phyloP scores from a whole-genome alignment of 1,140 invertebrate genomes.

The Theocolax elegans region DNA sequence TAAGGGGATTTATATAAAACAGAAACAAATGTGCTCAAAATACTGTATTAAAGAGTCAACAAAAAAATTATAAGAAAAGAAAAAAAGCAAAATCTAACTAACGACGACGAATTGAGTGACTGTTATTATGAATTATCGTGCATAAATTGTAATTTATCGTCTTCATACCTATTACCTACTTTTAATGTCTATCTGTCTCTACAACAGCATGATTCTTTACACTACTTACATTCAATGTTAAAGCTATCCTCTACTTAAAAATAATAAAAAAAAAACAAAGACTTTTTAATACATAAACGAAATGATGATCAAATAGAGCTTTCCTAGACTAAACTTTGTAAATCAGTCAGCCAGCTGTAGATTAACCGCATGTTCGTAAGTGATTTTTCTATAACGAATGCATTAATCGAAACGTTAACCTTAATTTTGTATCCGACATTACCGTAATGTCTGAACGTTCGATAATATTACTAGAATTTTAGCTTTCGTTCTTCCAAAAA shows the following conservation, averaged over 20 bases:
- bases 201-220: conserved; percentile 64
- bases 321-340: conserved; percentile 47
- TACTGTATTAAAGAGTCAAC: conserved; percentile 61
- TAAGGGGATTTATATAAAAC: conserved; percentile 66
- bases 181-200: conserved; percentile 65
- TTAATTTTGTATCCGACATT: conserved; percentile 30
- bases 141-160: conserved; percentile 64
- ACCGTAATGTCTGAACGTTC: conserved; percentile 24
- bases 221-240: conserved; percentile 65
- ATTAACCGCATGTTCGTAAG: conserved; percentile 1
- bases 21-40: conserved; percentile 65
- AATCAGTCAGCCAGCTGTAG: conserved; percentile 64
- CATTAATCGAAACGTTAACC: conserved; percentile 7
- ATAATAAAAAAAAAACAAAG: conserved; percentile 37
- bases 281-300: too few relatives aligned
- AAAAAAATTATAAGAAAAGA: conserved; percentile 58
- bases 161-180: conserved; percentile 64
- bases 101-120: conserved; percentile 60
- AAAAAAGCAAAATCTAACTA: too few relatives aligned
- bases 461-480: conserved; percentile 24
- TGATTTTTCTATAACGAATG: conserved; percentile 28
- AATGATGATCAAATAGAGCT: conserved; percentile 52
- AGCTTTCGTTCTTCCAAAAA: conserved; percentile 26
- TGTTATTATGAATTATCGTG: conserved; percentile 62
- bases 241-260: conserved; percentile 60